These are phyloP conservation scores for Pectinophora gossypiella DNA, from an alignment of 1,140 invertebrate species.

Conservation along the genomic window DNA sequence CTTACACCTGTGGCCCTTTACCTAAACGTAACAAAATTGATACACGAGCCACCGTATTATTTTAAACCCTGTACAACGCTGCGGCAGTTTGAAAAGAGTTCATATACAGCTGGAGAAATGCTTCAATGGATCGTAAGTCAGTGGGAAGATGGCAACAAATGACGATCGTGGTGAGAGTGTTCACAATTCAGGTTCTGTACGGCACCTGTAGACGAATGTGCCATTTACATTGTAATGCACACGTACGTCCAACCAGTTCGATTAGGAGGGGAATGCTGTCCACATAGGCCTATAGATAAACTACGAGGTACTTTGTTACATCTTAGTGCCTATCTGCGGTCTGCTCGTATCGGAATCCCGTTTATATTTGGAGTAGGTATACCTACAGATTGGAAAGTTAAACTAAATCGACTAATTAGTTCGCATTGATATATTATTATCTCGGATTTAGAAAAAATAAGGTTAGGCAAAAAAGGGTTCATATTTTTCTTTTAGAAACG, in stretches of 20 bases:
- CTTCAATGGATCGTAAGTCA: not conserved
- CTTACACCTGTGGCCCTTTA: conserved; percentile 30
- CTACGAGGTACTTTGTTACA: conserved; percentile 11
- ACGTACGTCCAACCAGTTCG: conserved; percentile 55
- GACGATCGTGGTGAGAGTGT: conserved; percentile 14
- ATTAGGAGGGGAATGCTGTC: conserved; percentile 62
- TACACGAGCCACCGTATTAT: not conserved
- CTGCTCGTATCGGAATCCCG: not conserved
- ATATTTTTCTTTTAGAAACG: no score
- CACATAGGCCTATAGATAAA: conserved; percentile 36
- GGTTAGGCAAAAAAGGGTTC: no score
- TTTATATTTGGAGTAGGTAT: not conserved
- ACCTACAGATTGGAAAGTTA: no score
- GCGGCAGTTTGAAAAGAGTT: not conserved
- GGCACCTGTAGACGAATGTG: conserved; percentile 61
- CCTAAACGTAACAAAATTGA: not conserved
- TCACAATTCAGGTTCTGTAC: conserved; percentile 43
- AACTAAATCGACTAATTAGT: no score
- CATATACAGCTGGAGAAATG: no score
- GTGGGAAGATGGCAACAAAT: not conserved
- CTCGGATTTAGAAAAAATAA: no score
- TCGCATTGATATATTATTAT: no score
- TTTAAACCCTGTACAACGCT: conserved; percentile 6
- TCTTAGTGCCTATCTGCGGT: not conserved
- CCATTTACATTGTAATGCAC: conserved; percentile 69